Evolutionary conservation across 2,797 vertebrate genomes (phyloP).

Genomic region (Tadarida brasiliensis): DNA sequence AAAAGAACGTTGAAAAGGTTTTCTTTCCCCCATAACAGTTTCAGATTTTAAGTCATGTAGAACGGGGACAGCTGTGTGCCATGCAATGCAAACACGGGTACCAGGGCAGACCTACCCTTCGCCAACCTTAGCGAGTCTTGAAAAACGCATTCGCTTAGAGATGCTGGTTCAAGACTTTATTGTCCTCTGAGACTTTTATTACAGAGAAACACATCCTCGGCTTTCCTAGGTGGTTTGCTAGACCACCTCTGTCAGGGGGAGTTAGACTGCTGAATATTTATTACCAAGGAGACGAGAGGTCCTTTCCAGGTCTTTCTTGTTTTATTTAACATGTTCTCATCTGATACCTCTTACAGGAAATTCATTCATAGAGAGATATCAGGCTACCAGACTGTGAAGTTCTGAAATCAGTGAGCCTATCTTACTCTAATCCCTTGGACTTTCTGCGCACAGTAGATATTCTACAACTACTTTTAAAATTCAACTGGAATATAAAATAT

Average conservation of each 20-base stretch:
- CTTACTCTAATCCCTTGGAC: neutral
- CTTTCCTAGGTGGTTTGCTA: neutral
- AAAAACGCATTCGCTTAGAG: neutral
- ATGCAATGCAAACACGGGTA: slow-evolving; percentile 46
- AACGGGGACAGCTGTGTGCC: slow-evolving; percentile 68
- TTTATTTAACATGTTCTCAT: neutral
- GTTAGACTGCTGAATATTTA: neutral
- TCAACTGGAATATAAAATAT: neutral
- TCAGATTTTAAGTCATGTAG: slow-evolving; percentile 76
- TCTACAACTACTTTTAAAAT: neutral
- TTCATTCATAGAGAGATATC: neutral
- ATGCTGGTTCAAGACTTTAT: slow-evolving; percentile 15
- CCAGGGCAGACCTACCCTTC: neutral
- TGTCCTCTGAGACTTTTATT: neutral
- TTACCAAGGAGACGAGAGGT: neutral
- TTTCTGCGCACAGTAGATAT: neutral
- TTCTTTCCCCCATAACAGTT: slow-evolving; percentile 69
- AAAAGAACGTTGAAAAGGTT: slow-evolving; percentile 78
- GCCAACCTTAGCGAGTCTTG: neutral
- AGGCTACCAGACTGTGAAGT: neutral
- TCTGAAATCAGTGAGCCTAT: neutral
- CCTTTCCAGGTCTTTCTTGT: neutral
- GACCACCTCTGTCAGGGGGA: neutral
- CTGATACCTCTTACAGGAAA: neutral
- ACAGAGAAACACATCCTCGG: neutral